Evolutionary conservation across 2,888 invertebrate species (phyloP).

Genomic region (Lasioglossum leucozonium): DNA sequence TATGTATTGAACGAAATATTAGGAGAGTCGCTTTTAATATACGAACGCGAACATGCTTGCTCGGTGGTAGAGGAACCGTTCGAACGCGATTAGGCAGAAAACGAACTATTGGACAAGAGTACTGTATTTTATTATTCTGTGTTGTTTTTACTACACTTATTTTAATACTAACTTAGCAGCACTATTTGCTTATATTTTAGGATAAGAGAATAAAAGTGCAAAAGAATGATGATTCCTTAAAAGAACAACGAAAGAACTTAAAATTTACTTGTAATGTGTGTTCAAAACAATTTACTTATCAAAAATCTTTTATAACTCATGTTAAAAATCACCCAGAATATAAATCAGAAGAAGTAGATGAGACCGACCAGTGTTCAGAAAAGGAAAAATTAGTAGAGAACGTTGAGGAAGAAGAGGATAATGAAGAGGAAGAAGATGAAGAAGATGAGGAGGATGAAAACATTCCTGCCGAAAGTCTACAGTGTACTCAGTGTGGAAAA

Average conservation of each 20-base stretch:
- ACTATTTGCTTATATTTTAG: conserved; percentile 22
- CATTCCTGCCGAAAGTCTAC: conserved; percentile 75
- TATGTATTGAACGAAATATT: neutral
- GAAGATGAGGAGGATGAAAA: conserved; percentile 70
- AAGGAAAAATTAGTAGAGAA: conserved; percentile 50
- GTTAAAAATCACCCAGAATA: conserved; percentile 77
- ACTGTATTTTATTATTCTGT: neutral
- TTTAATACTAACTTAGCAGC: neutral
- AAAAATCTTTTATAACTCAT: conserved; percentile 78
- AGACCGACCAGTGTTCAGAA: conserved; percentile 33
- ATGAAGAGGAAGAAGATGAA: conserved; percentile 70
- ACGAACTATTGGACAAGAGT: neutral
- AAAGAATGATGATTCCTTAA: conserved; percentile 44
- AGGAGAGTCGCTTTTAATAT: neutral
- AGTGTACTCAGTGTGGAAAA: conserved; percentile 81
- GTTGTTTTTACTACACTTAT: neutral
- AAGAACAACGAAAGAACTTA: conserved; percentile 64
- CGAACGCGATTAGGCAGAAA: neutral
- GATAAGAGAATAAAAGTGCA: conserved; percentile 44
- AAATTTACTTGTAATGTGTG: conserved; percentile 79
- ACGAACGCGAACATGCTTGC: neutral
- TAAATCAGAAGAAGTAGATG: conserved; percentile 51
- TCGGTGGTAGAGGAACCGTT: neutral
- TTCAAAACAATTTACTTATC: conserved; percentile 78
- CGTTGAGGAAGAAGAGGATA: conserved; percentile 63